Base-by-base conservation (phyloP, 2,797 vertebrate genomes). In the Lophotriccus pileatus region DNA sequence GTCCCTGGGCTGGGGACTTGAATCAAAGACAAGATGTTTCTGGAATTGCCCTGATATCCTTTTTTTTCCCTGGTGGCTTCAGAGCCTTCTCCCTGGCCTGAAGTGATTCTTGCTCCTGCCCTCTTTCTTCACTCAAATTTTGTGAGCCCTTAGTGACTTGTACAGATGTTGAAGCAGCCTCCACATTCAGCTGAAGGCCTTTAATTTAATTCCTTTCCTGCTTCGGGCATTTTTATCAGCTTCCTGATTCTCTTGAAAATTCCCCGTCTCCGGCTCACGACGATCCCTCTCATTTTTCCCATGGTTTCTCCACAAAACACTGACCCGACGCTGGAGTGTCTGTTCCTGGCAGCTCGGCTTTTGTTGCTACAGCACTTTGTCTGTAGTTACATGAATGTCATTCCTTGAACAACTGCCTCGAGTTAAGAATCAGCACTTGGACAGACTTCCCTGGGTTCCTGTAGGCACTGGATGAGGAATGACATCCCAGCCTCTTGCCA, bases 191-290 rank as follows among this genome's bases (percentile, higher is more conserved):
- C 66, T 85, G 75, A 41, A 77, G 58, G 49, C 58, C 27, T 93
- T 84, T 30, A 52, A 67, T 46, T 81, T 64, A 64, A 92, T 94
- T 70, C 46, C 32, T 89, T 91, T 69, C 89, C 56, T 68, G 74
- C 53, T 87, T 43, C 36, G 59, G 63, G 64, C 63, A 55, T 72
- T 94, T 95, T 94, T 81, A 87, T 87, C 89, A 85, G 55, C 79
- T 96, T 94, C 81, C 64, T 80, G 53, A 64, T 90, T 62, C 81
- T 83, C 79, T 78, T 66, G n/a, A 85, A 95, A 92, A 87, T 75
- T 94, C 62, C 73, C 81, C 4, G 0, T 77, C 59, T 69, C 50
- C 13, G 0, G 22, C 49, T 91, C 55, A 36, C 73, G 68, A 30
- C 0, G 1, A 67, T 87, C 39, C 37, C 72, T 70, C 64, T 77